Percentiles rank a stretch among this genome's conserved stretches.
Evolutionary conservation across 1,140 invertebrate species (phyloP).

Genomic region (Drosophila murphyi): DNA sequence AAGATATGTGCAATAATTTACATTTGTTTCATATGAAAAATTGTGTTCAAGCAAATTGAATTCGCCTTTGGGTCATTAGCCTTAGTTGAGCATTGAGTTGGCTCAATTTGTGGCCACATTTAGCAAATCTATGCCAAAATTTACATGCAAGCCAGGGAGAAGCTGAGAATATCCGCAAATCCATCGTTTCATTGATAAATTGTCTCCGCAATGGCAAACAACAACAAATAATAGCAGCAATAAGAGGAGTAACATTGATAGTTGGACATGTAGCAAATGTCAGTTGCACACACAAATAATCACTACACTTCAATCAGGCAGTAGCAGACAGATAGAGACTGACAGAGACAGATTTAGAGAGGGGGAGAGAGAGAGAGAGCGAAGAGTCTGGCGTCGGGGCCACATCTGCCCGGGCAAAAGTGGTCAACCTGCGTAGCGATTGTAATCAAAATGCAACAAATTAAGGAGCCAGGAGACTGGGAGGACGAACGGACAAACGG

Average conservation of each 20-base stretch:
- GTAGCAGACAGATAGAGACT: background rate
- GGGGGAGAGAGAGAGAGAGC: background rate
- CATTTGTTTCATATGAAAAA: background rate
- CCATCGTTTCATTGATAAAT: slow-evolving; percentile 81
- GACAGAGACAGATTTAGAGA: background rate
- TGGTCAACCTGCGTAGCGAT: slow-evolving; percentile 62
- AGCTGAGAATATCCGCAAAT: slow-evolving; percentile 40
- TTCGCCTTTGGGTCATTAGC: slow-evolving; percentile 14
- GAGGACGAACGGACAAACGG: slow-evolving; percentile 15
- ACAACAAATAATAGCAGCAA: slow-evolving; percentile 14
- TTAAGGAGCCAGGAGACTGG: slow-evolving; percentile 57
- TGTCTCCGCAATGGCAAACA: slow-evolving; percentile 40
- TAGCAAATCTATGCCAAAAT: slow-evolving; percentile 53
- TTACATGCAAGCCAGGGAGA: slow-evolving; percentile 48
- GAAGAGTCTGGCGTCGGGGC: slow-evolving; percentile 7
- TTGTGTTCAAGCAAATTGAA: background rate
- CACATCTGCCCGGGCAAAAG: slow-evolving; percentile 60
- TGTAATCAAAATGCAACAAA: slow-evolving; percentile 84
- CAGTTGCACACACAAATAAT: slow-evolving; percentile 50
- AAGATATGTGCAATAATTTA: background rate
- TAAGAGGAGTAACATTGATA: slow-evolving; percentile 16
- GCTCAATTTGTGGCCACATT: slow-evolving; percentile 20
- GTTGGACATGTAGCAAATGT: slow-evolving; percentile 37
- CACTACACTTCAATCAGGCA: slow-evolving; percentile 71
- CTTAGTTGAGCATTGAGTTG: slow-evolving; percentile 1